Evolutionary conservation across 1,140 invertebrate species (phyloP).

Genomic region (Anastrepha ludens): DNA sequence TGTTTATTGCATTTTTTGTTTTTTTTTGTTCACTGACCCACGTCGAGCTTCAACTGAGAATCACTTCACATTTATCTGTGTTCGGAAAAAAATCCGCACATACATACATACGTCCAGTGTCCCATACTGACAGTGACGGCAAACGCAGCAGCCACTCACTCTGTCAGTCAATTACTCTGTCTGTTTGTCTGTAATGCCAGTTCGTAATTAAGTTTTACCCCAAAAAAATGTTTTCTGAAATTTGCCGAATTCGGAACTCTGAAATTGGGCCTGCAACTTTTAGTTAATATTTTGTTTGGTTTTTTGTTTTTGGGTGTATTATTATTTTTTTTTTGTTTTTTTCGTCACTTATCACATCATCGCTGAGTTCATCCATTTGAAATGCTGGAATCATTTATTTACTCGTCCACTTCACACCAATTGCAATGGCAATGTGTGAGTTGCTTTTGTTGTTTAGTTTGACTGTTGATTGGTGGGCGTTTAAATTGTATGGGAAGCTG

Average conservation of each 20-base stretch:
- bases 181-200: background rate
- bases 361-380: background rate
- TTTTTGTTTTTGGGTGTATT: background rate
- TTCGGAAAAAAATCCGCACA: background rate
- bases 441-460: background rate
- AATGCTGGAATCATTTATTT: constrained; percentile 20
- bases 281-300: background rate
- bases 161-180: background rate
- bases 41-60: background rate
- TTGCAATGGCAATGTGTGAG: background rate
- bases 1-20: background rate
- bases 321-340: background rate
- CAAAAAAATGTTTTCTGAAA: background rate
- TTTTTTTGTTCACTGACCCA: background rate
- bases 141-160: constrained; percentile 1
- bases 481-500: background rate
- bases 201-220: background rate
- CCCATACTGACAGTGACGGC: background rate
- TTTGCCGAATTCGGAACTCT: background rate
- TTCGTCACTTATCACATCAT: background rate
- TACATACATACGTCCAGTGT: too few species aligned
- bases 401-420: constrained; percentile 13
- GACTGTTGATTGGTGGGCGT: background rate
- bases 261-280: background rate
- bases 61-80: background rate